Conservation (phyloP, 2,888 invertebrate species). For the Theodoxus fluviatilis region DNA sequence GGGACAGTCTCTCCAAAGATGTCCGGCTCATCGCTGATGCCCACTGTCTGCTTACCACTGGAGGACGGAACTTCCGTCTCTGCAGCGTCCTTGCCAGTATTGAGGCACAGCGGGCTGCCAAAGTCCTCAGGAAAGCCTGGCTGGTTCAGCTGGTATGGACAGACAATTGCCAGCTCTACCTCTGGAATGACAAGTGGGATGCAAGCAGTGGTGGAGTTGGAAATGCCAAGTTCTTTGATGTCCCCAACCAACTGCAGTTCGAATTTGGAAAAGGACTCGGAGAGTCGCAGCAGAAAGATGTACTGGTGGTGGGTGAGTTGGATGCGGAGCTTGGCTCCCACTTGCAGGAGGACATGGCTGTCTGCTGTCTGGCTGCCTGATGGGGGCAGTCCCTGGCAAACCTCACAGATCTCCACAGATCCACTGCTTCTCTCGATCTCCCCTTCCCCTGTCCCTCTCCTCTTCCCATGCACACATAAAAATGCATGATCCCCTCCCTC, state of each 20-base stretch:
- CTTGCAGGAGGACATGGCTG: slow-evolving; percentile 81
- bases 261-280: slow-evolving; percentile 74
- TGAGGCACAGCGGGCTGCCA: slow-evolving; percentile 31
- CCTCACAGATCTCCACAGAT: too few species aligned
- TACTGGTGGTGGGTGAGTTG: slow-evolving; percentile 94
- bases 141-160: slow-evolving; percentile 46
- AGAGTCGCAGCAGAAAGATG: slow-evolving; percentile 83
- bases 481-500: too few species aligned
- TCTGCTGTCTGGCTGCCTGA: too few species aligned
- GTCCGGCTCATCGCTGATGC: too few species aligned
- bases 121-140: slow-evolving; percentile 38
- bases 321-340: slow-evolving; percentile 83
- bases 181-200: slow-evolving; percentile 82
- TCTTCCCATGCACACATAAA: too few species aligned
- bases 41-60: too few species aligned
- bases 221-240: slow-evolving; percentile 71
- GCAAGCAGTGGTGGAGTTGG: slow-evolving; percentile 31
- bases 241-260: slow-evolving; percentile 53
- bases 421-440: too few species aligned
- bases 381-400: too few species aligned
- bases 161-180: slow-evolving; percentile 82
- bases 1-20: too few species aligned
- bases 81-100: too few species aligned
- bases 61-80: too few species aligned
- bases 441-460: too few species aligned